phyloP scores from a whole-genome alignment of 2,113 vertebrate species.

The Plotosus lineatus region DNA sequence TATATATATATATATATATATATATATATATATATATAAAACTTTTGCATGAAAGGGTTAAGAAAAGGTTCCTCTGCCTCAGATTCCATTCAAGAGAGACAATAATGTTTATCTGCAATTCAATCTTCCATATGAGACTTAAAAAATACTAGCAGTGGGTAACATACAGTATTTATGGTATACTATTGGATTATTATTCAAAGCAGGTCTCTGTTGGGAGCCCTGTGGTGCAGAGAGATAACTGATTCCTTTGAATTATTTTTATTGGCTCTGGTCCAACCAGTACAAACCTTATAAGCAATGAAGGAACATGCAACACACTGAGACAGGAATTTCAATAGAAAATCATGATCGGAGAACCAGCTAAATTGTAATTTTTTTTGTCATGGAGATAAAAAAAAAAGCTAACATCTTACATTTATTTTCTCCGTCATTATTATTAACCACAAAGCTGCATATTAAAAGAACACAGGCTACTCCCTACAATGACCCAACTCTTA shows the following conservation, averaged over 20 bases:
- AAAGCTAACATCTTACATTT: background rate
- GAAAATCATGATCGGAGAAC: background rate
- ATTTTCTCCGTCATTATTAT: background rate
- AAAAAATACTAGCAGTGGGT: slow-evolving; percentile 23
- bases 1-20: slow-evolving; percentile 9
- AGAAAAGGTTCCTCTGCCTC: background rate
- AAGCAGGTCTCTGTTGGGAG: slow-evolving; percentile 1
- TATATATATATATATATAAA: background rate
- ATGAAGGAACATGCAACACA: background rate
- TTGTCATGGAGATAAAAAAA: background rate
- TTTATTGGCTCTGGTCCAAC: slow-evolving; percentile 20
- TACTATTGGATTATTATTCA: slow-evolving; percentile 34
- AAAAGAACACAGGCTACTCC: slow-evolving; percentile 5
- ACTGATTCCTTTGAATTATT: slow-evolving; percentile 26
- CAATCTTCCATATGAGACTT: slow-evolving; percentile 1
- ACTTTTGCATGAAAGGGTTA: background rate
- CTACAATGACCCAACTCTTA: slow-evolving; percentile 34
- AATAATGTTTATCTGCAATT: slow-evolving; percentile 34
- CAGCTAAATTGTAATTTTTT: background rate
- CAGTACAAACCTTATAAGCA: background rate
- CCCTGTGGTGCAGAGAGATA: background rate
- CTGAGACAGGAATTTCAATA: slow-evolving; percentile 3
- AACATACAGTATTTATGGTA: slow-evolving; percentile 31
- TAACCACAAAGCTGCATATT: background rate
- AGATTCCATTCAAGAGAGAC: slow-evolving; percentile 5